Evolutionary conservation across 2,113 vertebrate species (phyloP).

Genomic region (Columba livia): DNA sequence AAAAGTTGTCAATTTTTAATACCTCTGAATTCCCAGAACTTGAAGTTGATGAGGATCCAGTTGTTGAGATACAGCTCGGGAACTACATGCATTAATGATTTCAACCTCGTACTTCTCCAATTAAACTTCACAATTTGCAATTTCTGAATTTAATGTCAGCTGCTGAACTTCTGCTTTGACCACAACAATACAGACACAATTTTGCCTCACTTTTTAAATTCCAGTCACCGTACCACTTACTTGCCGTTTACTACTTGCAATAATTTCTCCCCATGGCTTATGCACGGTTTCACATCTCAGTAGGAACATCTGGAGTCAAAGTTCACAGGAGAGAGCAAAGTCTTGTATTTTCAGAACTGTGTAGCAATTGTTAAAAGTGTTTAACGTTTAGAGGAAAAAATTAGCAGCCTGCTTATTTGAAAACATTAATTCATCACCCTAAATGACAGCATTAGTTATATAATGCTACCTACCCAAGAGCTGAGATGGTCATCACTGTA

Average conservation of each 20-base stretch:
- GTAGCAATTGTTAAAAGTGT: neutral
- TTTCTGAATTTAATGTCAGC: neutral
- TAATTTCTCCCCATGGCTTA: neutral
- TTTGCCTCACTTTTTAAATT: neutral
- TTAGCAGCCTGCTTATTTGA: neutral
- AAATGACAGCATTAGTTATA: neutral
- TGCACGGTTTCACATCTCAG: rapidly evolving
- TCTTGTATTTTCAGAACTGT: neutral
- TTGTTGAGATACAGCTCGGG: neutral
- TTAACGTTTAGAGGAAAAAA: neutral
- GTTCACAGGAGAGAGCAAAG: neutral
- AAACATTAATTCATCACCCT: neutral
- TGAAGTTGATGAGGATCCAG: neutral
- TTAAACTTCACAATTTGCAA: neutral
- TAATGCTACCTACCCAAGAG: neutral
- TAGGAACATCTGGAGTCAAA: neutral
- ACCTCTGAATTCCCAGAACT: neutral
- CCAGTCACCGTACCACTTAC: neutral
- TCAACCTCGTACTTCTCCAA: neutral
- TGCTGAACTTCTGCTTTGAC: neutral
- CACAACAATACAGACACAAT: neutral
- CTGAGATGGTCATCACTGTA: neutral
- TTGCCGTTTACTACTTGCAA: neutral
- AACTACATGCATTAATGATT: neutral
- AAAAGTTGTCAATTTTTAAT: neutral